A percentile compares a stretch with the other conserved stretches of the same genome.
Evolutionary conservation across 2,113 vertebrate species (phyloP).

Genomic region (Coptodon bakossiorum): DNA sequence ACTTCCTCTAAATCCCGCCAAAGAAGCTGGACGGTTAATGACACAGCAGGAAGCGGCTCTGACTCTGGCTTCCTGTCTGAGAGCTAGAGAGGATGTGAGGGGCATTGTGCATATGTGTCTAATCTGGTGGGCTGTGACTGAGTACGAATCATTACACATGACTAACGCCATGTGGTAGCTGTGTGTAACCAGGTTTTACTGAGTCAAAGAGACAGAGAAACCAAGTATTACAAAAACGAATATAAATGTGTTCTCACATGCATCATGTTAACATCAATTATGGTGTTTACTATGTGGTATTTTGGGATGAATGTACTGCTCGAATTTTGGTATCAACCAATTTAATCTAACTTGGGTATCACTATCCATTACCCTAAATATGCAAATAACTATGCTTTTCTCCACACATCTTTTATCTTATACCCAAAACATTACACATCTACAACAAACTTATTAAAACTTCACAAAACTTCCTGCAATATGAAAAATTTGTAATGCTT

Average conservation of each 20-base stretch:
- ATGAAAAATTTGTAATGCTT: not conserved
- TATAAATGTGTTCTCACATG: not conserved
- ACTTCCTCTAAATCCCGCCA: constrained; percentile 42
- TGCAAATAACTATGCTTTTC: not conserved
- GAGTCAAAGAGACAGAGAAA: not conserved
- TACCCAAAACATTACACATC: not conserved
- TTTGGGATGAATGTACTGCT: not conserved
- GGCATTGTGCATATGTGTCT: not conserved
- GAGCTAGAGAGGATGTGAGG: constrained; percentile 41
- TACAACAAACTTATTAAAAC: not conserved
- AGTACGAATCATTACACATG: constrained; percentile 21
- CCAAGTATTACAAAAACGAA: not conserved
- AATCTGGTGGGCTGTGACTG: constrained; percentile 18
- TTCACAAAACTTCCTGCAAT: not conserved
- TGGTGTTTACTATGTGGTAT: not conserved
- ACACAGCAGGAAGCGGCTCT: constrained; percentile 66
- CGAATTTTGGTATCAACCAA: not conserved
- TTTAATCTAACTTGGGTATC: not conserved
- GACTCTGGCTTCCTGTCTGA: constrained; percentile 55
- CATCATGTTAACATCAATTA: not conserved
- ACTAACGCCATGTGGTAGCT: constrained; percentile 16
- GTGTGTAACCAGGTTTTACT: not conserved
- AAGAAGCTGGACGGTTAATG: constrained; percentile 46
- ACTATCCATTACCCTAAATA: not conserved
- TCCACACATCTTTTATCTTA: not conserved